Evolutionary conservation across 1,140 invertebrate species (phyloP).

Genomic region (Chrysoperla carnea): DNA sequence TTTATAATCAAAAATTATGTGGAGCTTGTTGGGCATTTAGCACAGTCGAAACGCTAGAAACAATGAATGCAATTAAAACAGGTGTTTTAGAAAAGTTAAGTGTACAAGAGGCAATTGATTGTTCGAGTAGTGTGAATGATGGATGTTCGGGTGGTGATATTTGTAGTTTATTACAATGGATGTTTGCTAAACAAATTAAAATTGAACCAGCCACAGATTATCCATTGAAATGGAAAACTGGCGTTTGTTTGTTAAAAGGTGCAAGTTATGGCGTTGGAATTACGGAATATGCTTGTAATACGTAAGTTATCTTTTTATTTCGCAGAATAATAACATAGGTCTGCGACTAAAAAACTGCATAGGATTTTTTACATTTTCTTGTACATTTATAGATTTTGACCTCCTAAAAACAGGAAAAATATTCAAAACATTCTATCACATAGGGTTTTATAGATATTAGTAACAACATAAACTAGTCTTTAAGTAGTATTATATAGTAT

Average conservation of each 20-base stretch:
- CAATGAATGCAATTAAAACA: slow-evolving; percentile 53
- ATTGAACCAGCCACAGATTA: slow-evolving; percentile 42
- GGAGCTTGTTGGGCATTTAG: slow-evolving; percentile 83
- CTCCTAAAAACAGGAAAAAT: too few relatives aligned
- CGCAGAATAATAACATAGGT: not conserved
- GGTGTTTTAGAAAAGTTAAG: slow-evolving; percentile 42
- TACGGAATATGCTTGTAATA: slow-evolving; percentile 26
- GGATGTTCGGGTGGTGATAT: slow-evolving; percentile 72
- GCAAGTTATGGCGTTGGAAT: slow-evolving; percentile 14
- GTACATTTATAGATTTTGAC: too few relatives aligned
- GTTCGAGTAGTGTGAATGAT: slow-evolving; percentile 47
- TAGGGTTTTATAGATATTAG: too few relatives aligned
- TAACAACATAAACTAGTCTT: too few relatives aligned
- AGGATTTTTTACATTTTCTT: too few relatives aligned
- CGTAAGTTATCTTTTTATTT: slow-evolving; percentile 19
- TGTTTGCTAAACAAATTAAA: slow-evolving; percentile 33
- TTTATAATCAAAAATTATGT: slow-evolving; percentile 59
- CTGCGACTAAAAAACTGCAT: too few relatives aligned
- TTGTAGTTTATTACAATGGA: slow-evolving; percentile 56
- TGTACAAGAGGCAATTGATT: slow-evolving; percentile 75
- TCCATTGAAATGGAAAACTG: slow-evolving; percentile 38
- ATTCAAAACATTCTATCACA: too few relatives aligned
- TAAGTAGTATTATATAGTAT: too few relatives aligned
- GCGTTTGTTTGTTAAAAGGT: slow-evolving; percentile 29
- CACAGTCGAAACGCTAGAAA: slow-evolving; percentile 55